These are phyloP conservation scores for Holothuria leucospilota DNA, from an alignment of 53 echinoderm and acorn worm genomes.

Conservation along the genomic window DNA sequence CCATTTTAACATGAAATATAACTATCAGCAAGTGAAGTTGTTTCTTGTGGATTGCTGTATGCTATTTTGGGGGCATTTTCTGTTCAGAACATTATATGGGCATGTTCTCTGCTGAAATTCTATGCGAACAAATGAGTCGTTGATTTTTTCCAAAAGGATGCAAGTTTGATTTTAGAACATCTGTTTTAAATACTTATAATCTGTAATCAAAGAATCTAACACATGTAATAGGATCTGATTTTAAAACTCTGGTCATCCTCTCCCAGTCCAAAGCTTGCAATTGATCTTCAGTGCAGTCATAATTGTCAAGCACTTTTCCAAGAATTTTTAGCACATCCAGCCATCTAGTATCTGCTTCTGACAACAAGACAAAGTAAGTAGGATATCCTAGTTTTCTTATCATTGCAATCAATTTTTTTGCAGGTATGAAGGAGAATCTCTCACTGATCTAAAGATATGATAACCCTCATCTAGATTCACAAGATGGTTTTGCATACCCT, in stretches of 20 bases:
- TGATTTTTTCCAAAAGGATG: not conserved
- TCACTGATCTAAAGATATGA: conserved; percentile 19
- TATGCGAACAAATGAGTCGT: not conserved
- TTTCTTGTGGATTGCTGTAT: too few relatives aligned
- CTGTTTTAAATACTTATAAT: not conserved
- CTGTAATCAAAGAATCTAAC: conserved; percentile 42
- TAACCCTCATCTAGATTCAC: conserved; percentile 41
- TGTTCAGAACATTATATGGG: too few relatives aligned
- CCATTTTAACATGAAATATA: conserved; percentile 18
- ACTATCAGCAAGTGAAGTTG: conserved; percentile 21
- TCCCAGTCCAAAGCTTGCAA: not conserved
- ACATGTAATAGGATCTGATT: conserved; percentile 50
- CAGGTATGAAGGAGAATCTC: conserved; percentile 42
- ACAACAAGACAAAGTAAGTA: conserved; percentile 40
- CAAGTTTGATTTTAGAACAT: not conserved
- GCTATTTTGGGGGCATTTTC: too few relatives aligned
- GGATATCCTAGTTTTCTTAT: conserved; percentile 48
- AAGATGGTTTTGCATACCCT: not conserved
- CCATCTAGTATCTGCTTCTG: conserved; percentile 39
- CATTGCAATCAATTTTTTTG: conserved; percentile 52
- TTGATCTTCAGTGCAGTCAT: conserved; percentile 22
- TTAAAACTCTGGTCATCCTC: not conserved
- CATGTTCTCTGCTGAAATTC: conserved; percentile 46
- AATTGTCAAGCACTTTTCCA: conserved; percentile 22
- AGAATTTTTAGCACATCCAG: conserved; percentile 20